Conservation (phyloP, 2,113 vertebrate genomes). For the Oryzias celebensis region DNA sequence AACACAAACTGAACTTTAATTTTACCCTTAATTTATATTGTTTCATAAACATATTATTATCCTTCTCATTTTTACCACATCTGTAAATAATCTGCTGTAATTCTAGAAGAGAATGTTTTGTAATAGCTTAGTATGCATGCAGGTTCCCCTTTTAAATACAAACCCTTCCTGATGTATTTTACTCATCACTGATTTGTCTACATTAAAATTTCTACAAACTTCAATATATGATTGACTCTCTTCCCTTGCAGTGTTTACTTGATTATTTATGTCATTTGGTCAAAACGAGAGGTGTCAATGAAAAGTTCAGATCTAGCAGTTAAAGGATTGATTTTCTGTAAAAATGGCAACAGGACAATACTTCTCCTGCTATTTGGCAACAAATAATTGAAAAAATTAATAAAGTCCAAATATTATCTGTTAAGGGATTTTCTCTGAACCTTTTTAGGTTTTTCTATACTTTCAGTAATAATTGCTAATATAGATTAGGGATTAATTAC, state of each 20-base stretch:
- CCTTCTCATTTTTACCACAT: neutral
- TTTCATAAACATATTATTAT: constrained; percentile 19
- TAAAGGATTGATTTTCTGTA: too few species aligned
- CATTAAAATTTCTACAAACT: constrained; percentile 64
- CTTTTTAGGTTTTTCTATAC: too few species aligned
- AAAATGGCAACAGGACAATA: too few species aligned
- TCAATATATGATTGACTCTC: neutral
- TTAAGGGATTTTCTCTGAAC: too few species aligned
- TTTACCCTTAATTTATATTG: constrained; percentile 8
- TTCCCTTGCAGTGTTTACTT: neutral
- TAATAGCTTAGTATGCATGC: constrained; percentile 18
- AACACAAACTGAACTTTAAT: neutral
- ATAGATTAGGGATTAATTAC: too few species aligned
- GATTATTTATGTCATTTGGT: too few species aligned
- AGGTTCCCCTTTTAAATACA: constrained; percentile 3
- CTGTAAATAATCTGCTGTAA: constrained; percentile 59
- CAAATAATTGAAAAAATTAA: too few species aligned
- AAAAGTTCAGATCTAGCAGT: too few species aligned
- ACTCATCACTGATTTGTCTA: constrained; percentile 45
- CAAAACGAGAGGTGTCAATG: too few species aligned
- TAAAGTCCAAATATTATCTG: too few species aligned
- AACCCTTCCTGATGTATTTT: constrained; percentile 13
- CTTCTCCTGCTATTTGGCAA: too few species aligned
- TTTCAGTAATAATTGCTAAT: too few species aligned
- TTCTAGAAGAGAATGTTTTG: neutral